Percentiles rank a stretch among this genome's conserved stretches.
Conservation (phyloP, 2,888 invertebrate species). For the Sesia apiformis region DNA sequence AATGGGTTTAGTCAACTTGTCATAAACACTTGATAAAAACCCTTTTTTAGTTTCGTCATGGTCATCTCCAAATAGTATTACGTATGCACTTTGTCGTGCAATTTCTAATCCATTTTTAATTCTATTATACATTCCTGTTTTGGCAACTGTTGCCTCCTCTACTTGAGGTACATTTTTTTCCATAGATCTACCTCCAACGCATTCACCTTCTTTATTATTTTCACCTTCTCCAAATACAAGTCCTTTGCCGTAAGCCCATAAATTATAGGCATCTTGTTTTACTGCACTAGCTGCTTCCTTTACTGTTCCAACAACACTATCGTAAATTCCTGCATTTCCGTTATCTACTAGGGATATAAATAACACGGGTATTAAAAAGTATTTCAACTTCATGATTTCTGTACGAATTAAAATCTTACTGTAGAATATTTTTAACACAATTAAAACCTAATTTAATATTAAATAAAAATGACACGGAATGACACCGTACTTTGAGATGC, state of each 20-base stretch:
- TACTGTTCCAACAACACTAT: conserved; percentile 8
- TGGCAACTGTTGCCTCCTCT: background rate
- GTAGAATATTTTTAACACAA: too few species aligned
- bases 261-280: conserved; percentile 10
- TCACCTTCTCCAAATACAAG: conserved; percentile 9
- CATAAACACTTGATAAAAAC: background rate
- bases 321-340: conserved; percentile 9
- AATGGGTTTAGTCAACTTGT: background rate
- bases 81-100: background rate
- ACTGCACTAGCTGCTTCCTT: conserved; percentile 10
- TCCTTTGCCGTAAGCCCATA: conserved; percentile 11
- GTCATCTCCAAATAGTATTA: background rate
- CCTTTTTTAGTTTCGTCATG: background rate
- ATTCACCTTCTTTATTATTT: background rate
- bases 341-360: background rate
- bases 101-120: background rate
- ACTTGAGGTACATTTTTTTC: background rate
- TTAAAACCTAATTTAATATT: too few species aligned
- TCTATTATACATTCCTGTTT: background rate
- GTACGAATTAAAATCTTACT: too few species aligned
- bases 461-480: too few species aligned
- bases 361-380: conserved; percentile 1
- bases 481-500: background rate
- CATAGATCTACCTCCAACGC: background rate
- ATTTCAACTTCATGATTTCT: too few species aligned